Evolutionary conservation across 2,797 vertebrate genomes (phyloP), one percentile per base, ranked within the genome.

Genomic region (Anas georgica): DNA sequence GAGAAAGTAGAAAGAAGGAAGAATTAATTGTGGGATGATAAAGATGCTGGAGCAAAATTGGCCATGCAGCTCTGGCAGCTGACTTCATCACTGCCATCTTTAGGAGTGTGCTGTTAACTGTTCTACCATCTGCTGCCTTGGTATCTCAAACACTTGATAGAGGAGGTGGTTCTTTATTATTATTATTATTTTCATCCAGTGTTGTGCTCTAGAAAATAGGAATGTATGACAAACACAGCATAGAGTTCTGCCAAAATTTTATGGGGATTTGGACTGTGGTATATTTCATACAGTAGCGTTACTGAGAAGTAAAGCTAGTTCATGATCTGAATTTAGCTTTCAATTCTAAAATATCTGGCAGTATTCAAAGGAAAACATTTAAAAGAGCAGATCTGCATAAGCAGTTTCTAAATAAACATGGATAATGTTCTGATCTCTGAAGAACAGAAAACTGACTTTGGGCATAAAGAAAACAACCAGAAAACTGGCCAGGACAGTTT

Each of bases 361-460:
- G 39, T 29, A 45, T 73, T 76, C 41, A 74, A 68, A 88, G 74
- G 56, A 15, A 68, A 88, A 63, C n/a, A 14, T 82, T 82, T 45
- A 59, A 76, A 81, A 69, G 87, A 90, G 52, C 45, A 76, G 56
- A 33, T 91, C 69, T 90, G 59, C 64, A 86, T 67, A 90, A 91
- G 91, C 67, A 18, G 55, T 93, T 84, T 91, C 74, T 93, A 78
- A 86, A 43, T 69, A 89, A 29, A 78, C 29, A 31, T 63, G 79
- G 54, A 11, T 87, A 64, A 54, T 10, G 4, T 54, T 82, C 69
- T 70, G 66, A 45, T 88, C 7, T 9, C 60, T 84, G 70, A 70
- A 90, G 66, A 70, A 56, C 62, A 52, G n/a, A 84, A 29, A 12
- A 56, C 59, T 88, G 59, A 10, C 73, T 88, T 64, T 60, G n/a